phyloP scores from a whole-genome alignment of 1,140 invertebrate species.

The Euura lappo region DNA sequence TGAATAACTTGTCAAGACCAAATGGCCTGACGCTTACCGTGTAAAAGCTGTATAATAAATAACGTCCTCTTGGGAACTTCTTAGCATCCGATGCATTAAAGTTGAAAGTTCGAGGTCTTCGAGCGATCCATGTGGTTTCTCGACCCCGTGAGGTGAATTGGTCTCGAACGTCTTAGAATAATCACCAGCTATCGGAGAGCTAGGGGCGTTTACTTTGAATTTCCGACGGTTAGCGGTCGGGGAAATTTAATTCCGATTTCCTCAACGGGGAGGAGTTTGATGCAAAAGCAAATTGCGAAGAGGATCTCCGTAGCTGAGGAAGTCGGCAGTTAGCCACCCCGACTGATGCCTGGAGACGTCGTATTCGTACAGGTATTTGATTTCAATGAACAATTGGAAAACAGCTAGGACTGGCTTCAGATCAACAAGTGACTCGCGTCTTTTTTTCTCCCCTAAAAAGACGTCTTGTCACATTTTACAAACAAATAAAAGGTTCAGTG shows the following conservation, averaged over 20 bases:
- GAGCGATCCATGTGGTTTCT: background rate
- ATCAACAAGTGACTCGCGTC: conserved; percentile 1
- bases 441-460: no score
- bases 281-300: background rate
- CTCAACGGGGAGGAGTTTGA: background rate
- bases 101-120: background rate
- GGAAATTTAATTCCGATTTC: conserved; percentile 1
- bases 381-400: background rate
- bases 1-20: no score
- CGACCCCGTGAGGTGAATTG: background rate
- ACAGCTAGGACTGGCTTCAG: background rate
- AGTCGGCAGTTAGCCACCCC: background rate
- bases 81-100: background rate
- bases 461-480: no score
- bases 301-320: background rate
- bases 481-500: no score
- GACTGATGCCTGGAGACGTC: background rate
- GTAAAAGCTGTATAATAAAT: background rate
- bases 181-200: background rate
- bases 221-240: background rate
- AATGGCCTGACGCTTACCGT: no score
- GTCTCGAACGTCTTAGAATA: background rate
- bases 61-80: background rate
- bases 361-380: background rate
- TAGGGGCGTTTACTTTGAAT: background rate